A percentile compares a stretch with the other conserved stretches of the same genome.
phyloP scores from a whole-genome alignment of 30 jellyfish, hydroid and myxozoan genomes.

The Turritopsis rubra region DNA sequence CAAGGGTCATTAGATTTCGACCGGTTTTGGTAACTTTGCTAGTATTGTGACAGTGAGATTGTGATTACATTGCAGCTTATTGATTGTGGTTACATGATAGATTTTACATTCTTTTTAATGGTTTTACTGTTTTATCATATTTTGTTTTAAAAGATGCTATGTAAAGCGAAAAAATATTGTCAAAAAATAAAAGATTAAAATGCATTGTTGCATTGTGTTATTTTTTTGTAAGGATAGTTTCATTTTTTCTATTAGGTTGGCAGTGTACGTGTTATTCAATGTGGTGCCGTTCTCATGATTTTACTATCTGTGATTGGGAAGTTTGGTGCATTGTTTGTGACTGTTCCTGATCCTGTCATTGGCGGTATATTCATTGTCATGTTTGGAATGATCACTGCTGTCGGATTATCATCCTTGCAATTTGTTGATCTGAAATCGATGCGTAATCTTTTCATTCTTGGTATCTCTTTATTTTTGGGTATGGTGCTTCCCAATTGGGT shows the following conservation, averaged over 20 bases:
- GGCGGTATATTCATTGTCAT: constrained; percentile 89
- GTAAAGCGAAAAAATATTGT: too few relatives aligned
- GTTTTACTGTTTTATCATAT: too few relatives aligned
- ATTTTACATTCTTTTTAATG: too few relatives aligned
- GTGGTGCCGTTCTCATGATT: constrained; percentile 85
- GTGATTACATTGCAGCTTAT: too few relatives aligned
- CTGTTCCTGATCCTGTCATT: constrained; percentile 90
- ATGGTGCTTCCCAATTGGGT: constrained; percentile 92
- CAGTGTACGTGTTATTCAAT: constrained; percentile 86
- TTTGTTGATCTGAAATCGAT: constrained; percentile 65
- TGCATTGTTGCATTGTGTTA: too few relatives aligned
- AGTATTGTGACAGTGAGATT: too few relatives aligned
- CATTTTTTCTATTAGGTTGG: constrained; percentile 61
- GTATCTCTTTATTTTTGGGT: constrained; percentile 69
- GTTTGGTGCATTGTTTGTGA: constrained; percentile 90
- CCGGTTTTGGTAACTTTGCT: too few relatives aligned
- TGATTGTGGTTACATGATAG: too few relatives aligned
- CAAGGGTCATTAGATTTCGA: too few relatives aligned
- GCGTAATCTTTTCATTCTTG: constrained; percentile 81
- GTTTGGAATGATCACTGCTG: constrained; percentile 98
- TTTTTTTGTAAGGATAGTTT: neutral
- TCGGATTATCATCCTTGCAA: constrained; percentile 83
- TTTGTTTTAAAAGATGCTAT: too few relatives aligned
- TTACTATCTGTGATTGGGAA: constrained; percentile 79
- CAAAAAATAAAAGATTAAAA: too few relatives aligned